Base-by-base conservation (phyloP, 2,113 vertebrate genomes). In the Bombycilla garrulus region DNA sequence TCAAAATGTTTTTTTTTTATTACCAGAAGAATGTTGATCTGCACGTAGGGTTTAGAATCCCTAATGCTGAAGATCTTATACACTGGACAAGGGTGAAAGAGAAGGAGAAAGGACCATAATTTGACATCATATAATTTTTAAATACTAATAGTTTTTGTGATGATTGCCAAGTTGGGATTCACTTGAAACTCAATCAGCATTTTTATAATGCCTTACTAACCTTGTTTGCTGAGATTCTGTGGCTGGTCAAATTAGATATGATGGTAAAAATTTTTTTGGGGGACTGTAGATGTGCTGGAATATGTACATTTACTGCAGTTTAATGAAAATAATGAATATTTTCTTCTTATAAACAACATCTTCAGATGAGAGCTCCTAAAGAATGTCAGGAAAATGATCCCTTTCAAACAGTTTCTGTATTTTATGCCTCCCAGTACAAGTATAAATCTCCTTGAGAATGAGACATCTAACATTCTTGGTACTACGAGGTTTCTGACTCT, bases 291-390 rank as follows among this genome's bases (percentile, higher is more conserved):
- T 66, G 33, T 70, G 28, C 44, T 80, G 26, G 50, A 60, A 85
- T 81, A 65, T 11, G 29, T 94, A 64, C 45, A 79, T 81, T 89
- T 95, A 72, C 73, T 82, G 23, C 23, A 73, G 62, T 87, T 92
- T 80, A 96, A 77, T 94, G 66, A 92, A 94, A 95, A 92, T 87
- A 91, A 87, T 77, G n/a, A 92, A 88, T 90, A 72, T 77, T 82
- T 11, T 77, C 1, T 44, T 91, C 70, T 82, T 81, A 69, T 38
- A 45, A 91, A 82, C 36, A 87, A 15, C 48, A 69, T 36, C n/a
- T 90, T 76, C 50, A 61, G 53, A 87, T 58, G 74, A 89, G 36
- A 60, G 6, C 28, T 87, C 26, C 57, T 77, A 71, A 45, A 89
- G 11, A 69, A 81, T 61, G 44, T 84, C 89, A 92, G n/a, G 31